Evolutionary conservation across 2,797 vertebrate genomes (phyloP).

Genomic region (Syncerus caffer): DNA sequence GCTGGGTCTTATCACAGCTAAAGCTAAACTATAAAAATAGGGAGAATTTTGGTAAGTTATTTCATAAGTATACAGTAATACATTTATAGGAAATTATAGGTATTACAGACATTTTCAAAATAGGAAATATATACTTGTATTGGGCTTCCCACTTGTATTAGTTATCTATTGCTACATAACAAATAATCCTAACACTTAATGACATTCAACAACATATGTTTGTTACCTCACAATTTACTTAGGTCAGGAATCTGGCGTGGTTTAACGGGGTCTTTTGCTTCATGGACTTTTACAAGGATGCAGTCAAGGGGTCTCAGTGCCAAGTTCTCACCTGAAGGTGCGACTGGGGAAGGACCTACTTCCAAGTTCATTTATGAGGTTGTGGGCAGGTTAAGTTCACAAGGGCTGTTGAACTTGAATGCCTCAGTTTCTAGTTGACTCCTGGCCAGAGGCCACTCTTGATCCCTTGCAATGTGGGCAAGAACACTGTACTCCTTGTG

Average conservation of each 20-base stretch:
- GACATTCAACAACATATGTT: background rate
- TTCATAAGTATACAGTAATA: background rate
- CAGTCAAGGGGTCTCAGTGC: background rate
- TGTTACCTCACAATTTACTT: background rate
- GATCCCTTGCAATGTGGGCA: background rate
- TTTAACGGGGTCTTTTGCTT: background rate
- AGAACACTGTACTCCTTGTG: background rate
- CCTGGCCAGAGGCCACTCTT: background rate
- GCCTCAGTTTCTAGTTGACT: background rate
- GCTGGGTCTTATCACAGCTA: background rate
- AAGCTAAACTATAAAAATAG: slow-evolving; percentile 14
- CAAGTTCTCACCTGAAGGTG: background rate
- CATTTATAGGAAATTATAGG: background rate
- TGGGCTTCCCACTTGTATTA: background rate
- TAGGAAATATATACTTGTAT: background rate
- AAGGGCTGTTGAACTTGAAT: background rate
- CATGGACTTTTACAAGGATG: background rate
- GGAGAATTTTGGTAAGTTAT: background rate
- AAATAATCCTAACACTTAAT: background rate
- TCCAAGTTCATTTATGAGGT: background rate
- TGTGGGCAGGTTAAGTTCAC: background rate
- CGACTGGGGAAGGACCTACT: background rate
- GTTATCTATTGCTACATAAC: background rate
- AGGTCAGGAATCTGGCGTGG: background rate
- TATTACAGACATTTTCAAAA: background rate